Percentiles rank a stretch among this genome's conserved stretches.
phyloP scores from a whole-genome alignment of 92 coral and sea anemone genomes.

The Muricea muricata region DNA sequence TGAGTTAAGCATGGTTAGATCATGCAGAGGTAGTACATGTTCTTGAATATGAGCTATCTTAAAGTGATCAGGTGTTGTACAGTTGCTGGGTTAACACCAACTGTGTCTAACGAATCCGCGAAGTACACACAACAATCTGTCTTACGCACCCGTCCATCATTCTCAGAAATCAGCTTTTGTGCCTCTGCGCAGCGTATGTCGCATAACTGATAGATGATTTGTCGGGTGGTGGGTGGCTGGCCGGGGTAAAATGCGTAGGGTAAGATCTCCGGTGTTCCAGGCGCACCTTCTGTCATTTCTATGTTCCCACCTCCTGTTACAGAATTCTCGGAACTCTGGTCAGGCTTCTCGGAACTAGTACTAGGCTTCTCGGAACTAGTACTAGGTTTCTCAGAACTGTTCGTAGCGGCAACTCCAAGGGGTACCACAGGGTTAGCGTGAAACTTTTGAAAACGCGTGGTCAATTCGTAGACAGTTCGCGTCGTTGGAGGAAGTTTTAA shows the following conservation, averaged over 20 bases:
- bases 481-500: conserved; percentile 69
- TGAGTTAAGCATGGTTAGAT: no score
- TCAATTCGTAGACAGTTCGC: conserved; percentile 34
- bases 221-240: conserved; percentile 77
- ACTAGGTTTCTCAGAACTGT: conserved; percentile 10
- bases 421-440: conserved; percentile 7
- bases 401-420: conserved; percentile 24
- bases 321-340: background rate
- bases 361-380: conserved; percentile 18
- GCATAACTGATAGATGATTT: conserved; percentile 89
- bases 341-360: background rate
- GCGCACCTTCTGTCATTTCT: background rate
- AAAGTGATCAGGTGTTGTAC: no score
- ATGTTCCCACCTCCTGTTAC: conserved; percentile 20
- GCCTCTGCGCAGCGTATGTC: conserved; percentile 89
- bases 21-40: background rate
- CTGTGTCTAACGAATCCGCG: no score
- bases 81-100: no score
- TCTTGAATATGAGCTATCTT: no score
- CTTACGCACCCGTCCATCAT: conserved; percentile 87
- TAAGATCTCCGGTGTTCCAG: conserved; percentile 59
- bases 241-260: conserved; percentile 90
- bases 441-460: conserved; percentile 42
- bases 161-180: conserved; percentile 77
- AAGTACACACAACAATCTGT: background rate